phyloP scores from a whole-genome alignment of 2,797 vertebrate species.

The Rachycentron canadum region DNA sequence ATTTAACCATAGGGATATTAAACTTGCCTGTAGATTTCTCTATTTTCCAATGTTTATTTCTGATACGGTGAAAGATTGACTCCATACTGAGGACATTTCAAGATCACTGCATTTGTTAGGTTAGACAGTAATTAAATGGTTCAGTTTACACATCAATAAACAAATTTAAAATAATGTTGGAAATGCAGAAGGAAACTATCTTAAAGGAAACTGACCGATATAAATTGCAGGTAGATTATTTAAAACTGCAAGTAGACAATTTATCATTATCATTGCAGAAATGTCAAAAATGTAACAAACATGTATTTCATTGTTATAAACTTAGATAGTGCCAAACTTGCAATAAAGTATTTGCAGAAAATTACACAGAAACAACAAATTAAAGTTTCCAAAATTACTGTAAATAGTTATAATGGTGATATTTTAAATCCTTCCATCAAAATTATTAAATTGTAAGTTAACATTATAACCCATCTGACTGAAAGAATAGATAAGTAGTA shows the following conservation, averaged over 20 bases:
- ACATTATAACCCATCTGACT: neutral
- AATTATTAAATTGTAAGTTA: conserved; percentile 3
- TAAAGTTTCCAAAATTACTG: neutral
- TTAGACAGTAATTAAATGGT: neutral
- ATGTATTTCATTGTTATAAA: neutral
- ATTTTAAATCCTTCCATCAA: neutral
- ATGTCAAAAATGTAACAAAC: neutral
- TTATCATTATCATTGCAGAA: neutral
- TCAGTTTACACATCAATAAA: neutral
- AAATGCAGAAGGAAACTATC: neutral
- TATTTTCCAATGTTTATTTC: too few relatives aligned
- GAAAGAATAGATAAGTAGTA: neutral
- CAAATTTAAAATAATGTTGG: neutral
- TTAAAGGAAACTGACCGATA: neutral
- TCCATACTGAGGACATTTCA: neutral
- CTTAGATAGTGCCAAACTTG: neutral
- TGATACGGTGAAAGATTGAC: neutral
- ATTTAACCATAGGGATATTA: neutral
- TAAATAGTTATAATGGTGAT: neutral
- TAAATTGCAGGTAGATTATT: neutral
- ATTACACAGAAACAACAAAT: neutral
- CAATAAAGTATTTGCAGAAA: neutral
- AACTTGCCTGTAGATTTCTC: neutral
- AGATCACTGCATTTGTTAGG: neutral
- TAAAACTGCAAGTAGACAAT: neutral